Conservation (phyloP, 2,888 invertebrate species). For the Lysandra bellargus region DNA sequence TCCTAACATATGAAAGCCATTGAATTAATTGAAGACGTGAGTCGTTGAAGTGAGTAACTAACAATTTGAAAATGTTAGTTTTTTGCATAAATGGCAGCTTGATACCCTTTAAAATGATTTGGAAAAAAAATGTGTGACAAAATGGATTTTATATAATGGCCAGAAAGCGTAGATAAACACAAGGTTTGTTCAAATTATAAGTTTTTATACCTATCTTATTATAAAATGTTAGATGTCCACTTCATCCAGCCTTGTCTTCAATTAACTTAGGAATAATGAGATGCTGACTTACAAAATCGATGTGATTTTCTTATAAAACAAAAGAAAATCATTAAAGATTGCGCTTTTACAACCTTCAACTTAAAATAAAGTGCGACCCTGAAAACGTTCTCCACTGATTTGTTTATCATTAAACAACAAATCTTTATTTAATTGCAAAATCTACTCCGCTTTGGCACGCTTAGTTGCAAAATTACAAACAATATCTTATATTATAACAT, state of each 20-base stretch:
- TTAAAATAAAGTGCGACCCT: not conserved
- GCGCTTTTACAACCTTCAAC: not conserved
- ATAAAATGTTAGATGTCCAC: no score
- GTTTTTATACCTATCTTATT: no score
- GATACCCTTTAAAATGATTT: no score
- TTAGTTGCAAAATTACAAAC: slow-evolving; percentile 45
- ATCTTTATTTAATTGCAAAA: slow-evolving; percentile 52
- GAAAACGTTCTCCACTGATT: not conserved
- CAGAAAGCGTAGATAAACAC: no score
- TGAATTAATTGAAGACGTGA: no score
- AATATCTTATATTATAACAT: slow-evolving; percentile 16
- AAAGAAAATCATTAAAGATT: not conserved
- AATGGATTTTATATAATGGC: no score
- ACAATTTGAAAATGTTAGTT: no score
- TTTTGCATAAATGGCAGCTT: no score
- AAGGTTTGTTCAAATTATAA: no score
- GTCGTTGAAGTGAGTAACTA: no score
- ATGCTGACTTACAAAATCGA: not conserved
- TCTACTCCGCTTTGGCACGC: slow-evolving; percentile 68
- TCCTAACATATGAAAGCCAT: no score
- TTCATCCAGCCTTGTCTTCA: not conserved
- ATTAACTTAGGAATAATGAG: not conserved
- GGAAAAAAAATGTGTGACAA: no score
- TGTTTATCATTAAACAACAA: not conserved
- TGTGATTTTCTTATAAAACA: not conserved